These are phyloP conservation scores for Bubo blakistoni DNA, from an alignment of 2,113 vertebrate species.

Conservation along the genomic window DNA sequence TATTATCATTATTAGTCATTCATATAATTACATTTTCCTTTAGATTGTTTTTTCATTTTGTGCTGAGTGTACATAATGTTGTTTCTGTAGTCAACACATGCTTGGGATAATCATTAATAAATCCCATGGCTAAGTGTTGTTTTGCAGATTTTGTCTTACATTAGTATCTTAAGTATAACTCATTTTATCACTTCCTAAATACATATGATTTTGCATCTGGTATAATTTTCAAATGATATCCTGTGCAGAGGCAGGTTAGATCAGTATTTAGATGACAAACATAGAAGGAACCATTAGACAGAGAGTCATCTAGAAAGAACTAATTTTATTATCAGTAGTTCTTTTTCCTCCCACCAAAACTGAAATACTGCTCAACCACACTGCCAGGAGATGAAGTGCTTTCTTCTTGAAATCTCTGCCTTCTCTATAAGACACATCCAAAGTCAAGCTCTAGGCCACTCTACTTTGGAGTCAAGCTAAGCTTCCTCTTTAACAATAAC, in stretches of 20 bases:
- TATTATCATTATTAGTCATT: background rate
- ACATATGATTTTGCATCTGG: background rate
- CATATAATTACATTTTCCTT: background rate
- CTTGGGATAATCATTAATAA: background rate
- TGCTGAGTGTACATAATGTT: background rate
- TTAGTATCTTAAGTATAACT: background rate
- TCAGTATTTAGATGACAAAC: background rate
- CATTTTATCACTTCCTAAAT: background rate
- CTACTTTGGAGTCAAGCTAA: background rate
- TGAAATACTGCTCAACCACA: background rate
- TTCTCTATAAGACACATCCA: background rate
- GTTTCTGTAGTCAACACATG: background rate
- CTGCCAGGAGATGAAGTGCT: background rate
- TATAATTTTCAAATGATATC: background rate
- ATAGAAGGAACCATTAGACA: background rate
- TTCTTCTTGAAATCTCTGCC: background rate
- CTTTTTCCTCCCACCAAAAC: background rate
- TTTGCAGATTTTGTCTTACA: background rate
- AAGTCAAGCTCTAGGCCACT: background rate
- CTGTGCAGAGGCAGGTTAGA: background rate
- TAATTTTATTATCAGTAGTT: background rate
- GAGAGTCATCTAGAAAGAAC: background rate
- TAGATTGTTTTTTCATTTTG: background rate
- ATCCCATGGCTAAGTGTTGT: background rate
- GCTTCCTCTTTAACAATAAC: background rate